Evolutionary conservation across 2,888 invertebrate species (phyloP).

Genomic region (Ypsolopha scabrella): DNA sequence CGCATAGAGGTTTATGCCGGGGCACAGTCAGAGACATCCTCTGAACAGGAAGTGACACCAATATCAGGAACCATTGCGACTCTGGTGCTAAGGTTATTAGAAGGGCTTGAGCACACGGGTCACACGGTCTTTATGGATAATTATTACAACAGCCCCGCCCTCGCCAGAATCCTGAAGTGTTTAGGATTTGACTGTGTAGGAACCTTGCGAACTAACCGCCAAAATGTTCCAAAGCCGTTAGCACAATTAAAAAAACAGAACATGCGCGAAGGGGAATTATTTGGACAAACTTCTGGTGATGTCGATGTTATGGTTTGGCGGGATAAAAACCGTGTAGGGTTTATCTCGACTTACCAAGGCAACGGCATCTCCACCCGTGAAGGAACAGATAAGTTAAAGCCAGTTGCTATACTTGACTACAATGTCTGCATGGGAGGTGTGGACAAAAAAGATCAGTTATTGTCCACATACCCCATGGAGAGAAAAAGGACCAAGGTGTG

Average conservation of each 20-base stretch:
- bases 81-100: too few relatives aligned
- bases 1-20: too few relatives aligned
- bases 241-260: not conserved
- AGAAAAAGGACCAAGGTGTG: conserved; percentile 13
- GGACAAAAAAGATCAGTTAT: conserved; percentile 16
- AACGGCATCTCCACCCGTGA: conserved; percentile 2
- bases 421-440: too few relatives aligned
- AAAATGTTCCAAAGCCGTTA: conserved; percentile 13
- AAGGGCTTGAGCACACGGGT: conserved; percentile 10
- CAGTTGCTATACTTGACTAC: conserved; percentile 9
- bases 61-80: too few relatives aligned
- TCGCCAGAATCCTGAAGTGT: conserved; percentile 13
- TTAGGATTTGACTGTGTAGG: conserved; percentile 15
- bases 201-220: conserved; percentile 13
- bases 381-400: conserved; percentile 4
- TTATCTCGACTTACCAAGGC: conserved; percentile 7
- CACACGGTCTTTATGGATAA: conserved; percentile 14
- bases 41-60: too few relatives aligned
- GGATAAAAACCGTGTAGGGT: conserved; percentile 1
- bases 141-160: conserved; percentile 13
- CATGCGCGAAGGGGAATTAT: not conserved
- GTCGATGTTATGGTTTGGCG: conserved; percentile 22
- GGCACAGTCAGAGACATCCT: too few relatives aligned
- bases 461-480: conserved; percentile 17
- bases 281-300: conserved; percentile 9